These are phyloP conservation scores for Myotis findleyi DNA, from an alignment of 2,797 vertebrate species.

Conservation along the genomic window DNA sequence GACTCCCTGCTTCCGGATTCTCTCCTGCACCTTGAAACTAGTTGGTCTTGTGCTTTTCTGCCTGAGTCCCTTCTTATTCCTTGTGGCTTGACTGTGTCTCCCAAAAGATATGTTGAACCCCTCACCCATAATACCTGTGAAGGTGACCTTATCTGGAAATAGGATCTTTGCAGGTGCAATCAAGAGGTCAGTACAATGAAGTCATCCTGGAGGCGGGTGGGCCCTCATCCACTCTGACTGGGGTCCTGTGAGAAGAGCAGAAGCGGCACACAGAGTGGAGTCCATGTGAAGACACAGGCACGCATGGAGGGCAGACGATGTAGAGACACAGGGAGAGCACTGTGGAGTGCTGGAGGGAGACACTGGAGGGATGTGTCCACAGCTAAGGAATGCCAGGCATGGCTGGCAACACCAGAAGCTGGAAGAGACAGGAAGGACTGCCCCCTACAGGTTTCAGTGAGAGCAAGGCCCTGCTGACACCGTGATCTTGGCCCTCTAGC, in stretches of 20 bases:
- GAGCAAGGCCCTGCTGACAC: no score
- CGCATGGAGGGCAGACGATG: rapidly evolving
- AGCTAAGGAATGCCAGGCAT: neutral
- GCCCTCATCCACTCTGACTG: neutral
- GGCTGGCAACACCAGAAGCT: neutral
- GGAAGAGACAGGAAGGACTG: neutral
- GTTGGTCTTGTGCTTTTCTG: neutral
- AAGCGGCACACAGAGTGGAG: no score
- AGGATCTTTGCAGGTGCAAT: neutral
- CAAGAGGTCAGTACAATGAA: neutral
- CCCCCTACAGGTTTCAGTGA: neutral
- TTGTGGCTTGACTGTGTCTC: neutral
- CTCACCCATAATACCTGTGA: neutral
- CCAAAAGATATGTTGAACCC: neutral
- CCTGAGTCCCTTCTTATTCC: neutral
- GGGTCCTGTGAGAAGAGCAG: neutral
- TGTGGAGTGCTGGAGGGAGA: rapidly evolving
- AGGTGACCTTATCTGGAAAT: neutral
- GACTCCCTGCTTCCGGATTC: neutral
- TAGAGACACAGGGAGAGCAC: neutral
- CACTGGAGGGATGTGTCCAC: neutral
- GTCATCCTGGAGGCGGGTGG: neutral
- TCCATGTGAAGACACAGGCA: neutral
- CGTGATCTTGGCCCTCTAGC: neutral
- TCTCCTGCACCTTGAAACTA: no score